Evolutionary conservation across 2,888 invertebrate species (phyloP).

Genomic region (Drosophila robusta): DNA sequence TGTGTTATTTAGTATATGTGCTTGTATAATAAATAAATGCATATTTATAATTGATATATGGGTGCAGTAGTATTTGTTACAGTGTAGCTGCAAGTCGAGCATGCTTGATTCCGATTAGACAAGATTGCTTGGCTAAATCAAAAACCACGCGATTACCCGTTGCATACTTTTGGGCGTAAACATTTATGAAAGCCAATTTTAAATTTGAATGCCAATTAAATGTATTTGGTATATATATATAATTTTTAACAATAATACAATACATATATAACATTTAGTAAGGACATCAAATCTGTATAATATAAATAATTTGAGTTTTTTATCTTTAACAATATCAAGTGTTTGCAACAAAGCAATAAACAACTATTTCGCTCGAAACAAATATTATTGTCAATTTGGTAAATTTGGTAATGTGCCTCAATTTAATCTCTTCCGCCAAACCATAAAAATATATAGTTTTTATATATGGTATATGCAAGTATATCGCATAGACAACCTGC

Average conservation of each 20-base stretch:
- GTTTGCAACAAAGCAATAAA: constrained; percentile 44
- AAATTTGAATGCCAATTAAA: constrained; percentile 33
- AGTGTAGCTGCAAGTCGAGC: background rate
- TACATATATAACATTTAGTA: constrained; percentile 36
- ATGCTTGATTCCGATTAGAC: background rate
- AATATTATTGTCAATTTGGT: constrained; percentile 54
- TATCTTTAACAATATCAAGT: constrained; percentile 37
- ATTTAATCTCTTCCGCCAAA: background rate
- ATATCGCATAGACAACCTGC: background rate
- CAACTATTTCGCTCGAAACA: constrained; percentile 21
- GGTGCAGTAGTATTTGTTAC: background rate
- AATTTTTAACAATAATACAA: constrained; percentile 42
- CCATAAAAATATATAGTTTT: constrained; percentile 8
- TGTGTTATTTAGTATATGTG: constrained; percentile 1
- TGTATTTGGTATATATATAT: constrained; percentile 18
- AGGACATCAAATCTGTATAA: constrained; percentile 14
- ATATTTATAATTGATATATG: background rate
- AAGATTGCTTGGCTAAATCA: background rate
- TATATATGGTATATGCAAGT: background rate
- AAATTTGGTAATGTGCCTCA: constrained; percentile 27
- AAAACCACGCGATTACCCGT: background rate
- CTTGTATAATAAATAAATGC: background rate
- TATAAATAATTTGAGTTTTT: constrained; percentile 5
- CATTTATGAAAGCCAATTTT: constrained; percentile 2
- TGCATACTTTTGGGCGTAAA: constrained; percentile 31